phyloP scores from a whole-genome alignment of 2,888 invertebrate genomes.

The Lepas anatifera region DNA sequence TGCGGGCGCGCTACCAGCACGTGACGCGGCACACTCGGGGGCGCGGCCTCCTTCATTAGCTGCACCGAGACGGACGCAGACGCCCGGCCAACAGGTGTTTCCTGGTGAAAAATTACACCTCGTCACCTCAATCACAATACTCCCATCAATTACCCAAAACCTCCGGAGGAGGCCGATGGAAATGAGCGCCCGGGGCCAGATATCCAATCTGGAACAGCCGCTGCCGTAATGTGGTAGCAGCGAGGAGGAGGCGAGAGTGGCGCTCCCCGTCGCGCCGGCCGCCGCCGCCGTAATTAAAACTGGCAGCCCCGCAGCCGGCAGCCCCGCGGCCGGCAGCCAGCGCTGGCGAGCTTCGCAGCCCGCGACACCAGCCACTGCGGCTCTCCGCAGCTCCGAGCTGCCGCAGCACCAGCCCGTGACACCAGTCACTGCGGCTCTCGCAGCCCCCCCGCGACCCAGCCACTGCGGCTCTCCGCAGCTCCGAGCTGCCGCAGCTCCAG shows the following conservation, averaged over 20 bases:
- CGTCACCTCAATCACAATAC: conserved; percentile 11
- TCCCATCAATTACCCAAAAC: conserved; percentile 1
- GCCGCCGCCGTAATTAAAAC: conserved; percentile 49
- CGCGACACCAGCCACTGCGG: too few relatives aligned
- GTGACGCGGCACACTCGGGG: neutral
- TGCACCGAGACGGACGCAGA: too few relatives aligned
- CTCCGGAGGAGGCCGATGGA: conserved; percentile 3
- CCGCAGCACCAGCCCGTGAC: too few relatives aligned
- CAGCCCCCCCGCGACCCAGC: too few relatives aligned
- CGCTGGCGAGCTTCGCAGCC: too few relatives aligned
- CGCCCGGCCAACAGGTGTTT: neutral
- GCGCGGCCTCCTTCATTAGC: neutral
- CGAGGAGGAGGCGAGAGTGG: conserved; percentile 89
- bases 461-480: too few relatives aligned
- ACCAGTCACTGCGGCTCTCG: too few relatives aligned
- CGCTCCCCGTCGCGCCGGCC: conserved; percentile 64
- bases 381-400: too few relatives aligned
- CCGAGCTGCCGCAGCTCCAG: too few relatives aligned
- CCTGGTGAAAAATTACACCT: conserved; percentile 5
- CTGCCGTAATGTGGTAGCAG: conserved; percentile 74
- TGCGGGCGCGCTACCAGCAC: too few relatives aligned
- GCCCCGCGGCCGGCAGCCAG: too few relatives aligned
- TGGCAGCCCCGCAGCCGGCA: conserved; percentile 49
- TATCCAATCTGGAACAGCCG: conserved; percentile 31
- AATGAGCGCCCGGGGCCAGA: neutral